phyloP scores from a whole-genome alignment of 2,113 vertebrate species.

The Noturus placidus region DNA sequence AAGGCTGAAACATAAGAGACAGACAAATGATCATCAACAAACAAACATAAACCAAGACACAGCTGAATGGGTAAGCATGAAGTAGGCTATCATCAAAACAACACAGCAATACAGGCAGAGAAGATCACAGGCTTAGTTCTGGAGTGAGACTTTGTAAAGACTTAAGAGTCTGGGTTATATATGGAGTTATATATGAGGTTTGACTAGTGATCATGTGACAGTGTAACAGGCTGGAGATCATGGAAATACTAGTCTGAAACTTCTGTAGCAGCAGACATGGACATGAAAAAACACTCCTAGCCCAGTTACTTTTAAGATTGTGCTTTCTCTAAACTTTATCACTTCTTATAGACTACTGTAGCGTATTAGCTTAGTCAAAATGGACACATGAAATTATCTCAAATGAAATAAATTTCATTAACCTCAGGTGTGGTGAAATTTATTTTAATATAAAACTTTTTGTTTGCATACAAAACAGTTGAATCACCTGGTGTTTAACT shows the following conservation, averaged over 20 bases:
- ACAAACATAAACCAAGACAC: neutral
- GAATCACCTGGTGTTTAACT: neutral
- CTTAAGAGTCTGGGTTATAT: neutral
- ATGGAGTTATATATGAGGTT: neutral
- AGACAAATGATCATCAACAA: neutral
- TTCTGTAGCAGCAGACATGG: neutral
- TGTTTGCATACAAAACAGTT: neutral
- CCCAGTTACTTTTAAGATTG: neutral
- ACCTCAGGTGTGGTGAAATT: neutral
- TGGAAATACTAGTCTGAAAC: neutral
- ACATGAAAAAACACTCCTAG: neutral
- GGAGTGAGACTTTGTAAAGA: neutral
- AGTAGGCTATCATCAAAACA: neutral
- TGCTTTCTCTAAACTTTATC: neutral
- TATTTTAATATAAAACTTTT: neutral
- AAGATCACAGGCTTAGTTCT: neutral
- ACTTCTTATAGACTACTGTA: neutral
- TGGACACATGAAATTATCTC: neutral
- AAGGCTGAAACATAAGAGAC: neutral
- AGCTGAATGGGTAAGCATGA: neutral
- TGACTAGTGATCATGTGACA: neutral
- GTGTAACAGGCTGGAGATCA: neutral
- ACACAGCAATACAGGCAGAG: neutral
- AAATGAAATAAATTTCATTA: neutral
- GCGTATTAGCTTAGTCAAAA: neutral